A percentile compares a stretch with the other conserved stretches of the same genome.
Evolutionary conservation across 2,797 vertebrate species (phyloP).

Genomic region (Coranthus polyacanthus): DNA sequence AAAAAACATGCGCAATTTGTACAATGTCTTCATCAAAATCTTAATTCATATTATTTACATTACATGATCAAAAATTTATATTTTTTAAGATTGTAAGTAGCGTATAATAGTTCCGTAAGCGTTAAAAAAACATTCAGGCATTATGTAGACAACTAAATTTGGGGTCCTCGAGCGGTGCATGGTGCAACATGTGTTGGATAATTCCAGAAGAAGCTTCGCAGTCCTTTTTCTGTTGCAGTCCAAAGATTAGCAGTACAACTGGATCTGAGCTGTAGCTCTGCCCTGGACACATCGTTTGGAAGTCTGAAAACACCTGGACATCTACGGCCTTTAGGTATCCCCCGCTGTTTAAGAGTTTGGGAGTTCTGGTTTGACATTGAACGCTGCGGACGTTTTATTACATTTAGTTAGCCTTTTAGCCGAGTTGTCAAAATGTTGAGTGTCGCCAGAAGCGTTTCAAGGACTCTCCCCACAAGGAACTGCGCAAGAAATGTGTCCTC

Average conservation of each 20-base stretch:
- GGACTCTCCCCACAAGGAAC: conserved; percentile 64
- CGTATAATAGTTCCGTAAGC: not conserved
- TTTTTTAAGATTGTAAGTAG: fast-evolving
- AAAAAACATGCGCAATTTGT: fast-evolving
- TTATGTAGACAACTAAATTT: fast-evolving
- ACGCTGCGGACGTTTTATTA: conserved; percentile 6
- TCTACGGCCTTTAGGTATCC: fast-evolving
- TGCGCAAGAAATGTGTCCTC: conserved; percentile 65
- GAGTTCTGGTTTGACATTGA: not conserved
- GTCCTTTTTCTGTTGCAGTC: not conserved
- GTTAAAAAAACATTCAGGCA: conserved; percentile 52
- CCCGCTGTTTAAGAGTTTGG: not conserved
- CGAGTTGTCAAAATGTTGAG: conserved; percentile 74
- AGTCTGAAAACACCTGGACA: not conserved
- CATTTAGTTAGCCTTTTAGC: conserved; percentile 15
- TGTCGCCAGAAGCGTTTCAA: conserved; percentile 72
- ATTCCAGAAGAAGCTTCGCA: conserved; percentile 79
- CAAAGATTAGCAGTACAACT: not conserved
- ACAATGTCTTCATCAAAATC: fast-evolving
- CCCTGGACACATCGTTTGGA: not conserved
- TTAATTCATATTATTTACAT: fast-evolving
- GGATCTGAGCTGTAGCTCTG: fast-evolving
- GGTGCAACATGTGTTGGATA: conserved; percentile 83
- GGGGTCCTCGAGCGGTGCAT: conserved; percentile 64
- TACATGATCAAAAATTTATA: fast-evolving